A percentile compares a stretch with the other conserved stretches of the same genome.
Conservation (phyloP, 2,888 invertebrate species). For the Poecilus cupreus region DNA sequence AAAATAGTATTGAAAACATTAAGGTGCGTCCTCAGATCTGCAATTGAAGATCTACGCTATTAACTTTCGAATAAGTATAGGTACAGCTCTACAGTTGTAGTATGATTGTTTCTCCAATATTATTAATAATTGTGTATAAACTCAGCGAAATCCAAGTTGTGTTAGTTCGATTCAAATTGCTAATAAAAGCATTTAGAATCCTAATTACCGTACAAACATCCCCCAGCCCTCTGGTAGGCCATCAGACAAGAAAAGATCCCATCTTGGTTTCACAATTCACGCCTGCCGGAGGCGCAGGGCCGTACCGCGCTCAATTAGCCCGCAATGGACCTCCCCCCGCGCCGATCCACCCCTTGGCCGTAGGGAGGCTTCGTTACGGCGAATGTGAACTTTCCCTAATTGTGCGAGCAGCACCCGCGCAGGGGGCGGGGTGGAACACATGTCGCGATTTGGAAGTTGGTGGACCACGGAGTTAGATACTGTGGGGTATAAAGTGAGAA, state of each 20-base stretch:
- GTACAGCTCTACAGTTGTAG: too few species aligned
- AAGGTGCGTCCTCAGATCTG: too few species aligned
- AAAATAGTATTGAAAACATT: too few species aligned
- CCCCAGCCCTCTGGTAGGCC: neutral
- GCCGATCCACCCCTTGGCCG: neutral
- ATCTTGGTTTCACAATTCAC: neutral
- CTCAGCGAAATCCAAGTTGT: neutral
- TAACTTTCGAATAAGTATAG: too few species aligned
- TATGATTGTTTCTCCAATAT: too few species aligned
- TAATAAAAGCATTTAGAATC: too few species aligned
- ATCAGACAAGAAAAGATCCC: neutral
- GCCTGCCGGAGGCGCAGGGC: neutral
- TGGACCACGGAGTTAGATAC: neutral
- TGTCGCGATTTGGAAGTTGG: neutral
- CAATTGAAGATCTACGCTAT: too few species aligned
- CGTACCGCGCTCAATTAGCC: neutral
- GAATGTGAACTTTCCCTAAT: neutral
- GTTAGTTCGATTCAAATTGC: neutral
- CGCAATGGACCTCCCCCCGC: neutral
- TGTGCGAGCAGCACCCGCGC: neutral
- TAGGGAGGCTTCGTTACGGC: neutral
- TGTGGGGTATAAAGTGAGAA: too few species aligned
- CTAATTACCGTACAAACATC: too few species aligned
- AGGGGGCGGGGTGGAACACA: neutral
- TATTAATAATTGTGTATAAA: too few species aligned